Percentiles rank a stretch among this genome's conserved stretches.
Conservation (phyloP, 2,797 vertebrate genomes). For the Siniperca scherzeri region DNA sequence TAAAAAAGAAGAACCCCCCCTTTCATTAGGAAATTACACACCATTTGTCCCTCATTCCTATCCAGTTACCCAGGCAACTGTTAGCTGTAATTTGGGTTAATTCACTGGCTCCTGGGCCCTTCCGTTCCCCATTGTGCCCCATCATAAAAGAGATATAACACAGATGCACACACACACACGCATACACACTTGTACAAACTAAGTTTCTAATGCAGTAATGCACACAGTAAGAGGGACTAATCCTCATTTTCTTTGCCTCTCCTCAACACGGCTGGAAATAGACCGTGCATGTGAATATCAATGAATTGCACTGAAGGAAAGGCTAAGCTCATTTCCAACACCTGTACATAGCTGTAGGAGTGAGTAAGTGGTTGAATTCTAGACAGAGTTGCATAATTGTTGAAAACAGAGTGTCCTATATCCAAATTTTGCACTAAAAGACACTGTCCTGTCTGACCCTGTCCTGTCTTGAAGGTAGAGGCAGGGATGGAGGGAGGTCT, state of each 20-base stretch:
- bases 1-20: constrained; percentile 47
- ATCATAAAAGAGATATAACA: constrained; percentile 79
- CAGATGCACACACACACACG: constrained; percentile 61
- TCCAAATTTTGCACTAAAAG: constrained; percentile 27
- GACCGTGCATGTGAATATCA: constrained; percentile 48
- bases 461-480: constrained; percentile 22
- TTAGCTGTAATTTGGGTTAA: constrained; percentile 79
- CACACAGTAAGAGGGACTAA: constrained; percentile 49
- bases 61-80: constrained; percentile 74
- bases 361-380: background rate
- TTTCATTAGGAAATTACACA: constrained; percentile 81
- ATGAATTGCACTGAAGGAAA: constrained; percentile 30
- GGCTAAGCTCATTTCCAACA: constrained; percentile 20
- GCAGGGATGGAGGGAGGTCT: constrained; percentile 47
- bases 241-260: constrained; percentile 59
- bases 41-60: constrained; percentile 76
- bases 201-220: constrained; percentile 42
- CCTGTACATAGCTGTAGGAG: constrained; percentile 23
- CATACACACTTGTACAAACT: constrained; percentile 19
- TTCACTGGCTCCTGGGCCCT: constrained; percentile 75
- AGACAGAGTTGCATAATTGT: background rate
- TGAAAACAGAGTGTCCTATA: background rate
- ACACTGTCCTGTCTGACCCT: constrained; percentile 51
- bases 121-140: constrained; percentile 77
- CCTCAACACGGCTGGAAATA: constrained; percentile 30